phyloP scores from a whole-genome alignment of 2,888 invertebrate species.

The Nemurella pictetii region DNA sequence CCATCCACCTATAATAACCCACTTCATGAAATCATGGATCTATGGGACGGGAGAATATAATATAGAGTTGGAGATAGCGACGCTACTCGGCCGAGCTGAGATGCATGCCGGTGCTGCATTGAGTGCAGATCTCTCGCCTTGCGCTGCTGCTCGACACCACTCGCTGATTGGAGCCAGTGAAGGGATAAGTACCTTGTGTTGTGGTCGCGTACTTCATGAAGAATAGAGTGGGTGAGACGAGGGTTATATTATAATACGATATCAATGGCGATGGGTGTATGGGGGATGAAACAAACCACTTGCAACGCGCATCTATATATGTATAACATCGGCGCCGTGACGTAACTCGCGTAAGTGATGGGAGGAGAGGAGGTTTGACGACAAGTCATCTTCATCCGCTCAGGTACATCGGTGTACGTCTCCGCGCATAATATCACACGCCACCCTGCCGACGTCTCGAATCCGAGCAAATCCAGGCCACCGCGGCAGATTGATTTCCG shows the following conservation, averaged over 20 bases:
- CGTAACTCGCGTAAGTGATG: neutral
- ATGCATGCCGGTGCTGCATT: no score
- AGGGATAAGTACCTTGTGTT: conserved; percentile 14
- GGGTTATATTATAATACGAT: neutral
- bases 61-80: neutral
- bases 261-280: neutral
- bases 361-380: neutral
- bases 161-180: neutral
- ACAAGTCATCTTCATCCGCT: neutral
- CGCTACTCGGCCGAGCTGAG: no score
- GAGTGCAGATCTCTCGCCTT: neutral
- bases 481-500: neutral
- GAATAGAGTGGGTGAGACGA: neutral
- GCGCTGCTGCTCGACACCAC: neutral
- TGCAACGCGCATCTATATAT: neutral
- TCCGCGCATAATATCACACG: neutral
- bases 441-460: neutral
- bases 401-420: no score
- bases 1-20: conserved; percentile 15
- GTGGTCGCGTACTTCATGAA: neutral
- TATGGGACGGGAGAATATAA: neutral
- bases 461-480: neutral
- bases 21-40: neutral
- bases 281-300: neutral
- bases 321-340: no score